A percentile compares a stretch with the other conserved stretches of the same genome.
These are phyloP conservation scores for Apis cerana DNA, from an alignment of 1,140 invertebrate genomes.

Conservation along the genomic window DNA sequence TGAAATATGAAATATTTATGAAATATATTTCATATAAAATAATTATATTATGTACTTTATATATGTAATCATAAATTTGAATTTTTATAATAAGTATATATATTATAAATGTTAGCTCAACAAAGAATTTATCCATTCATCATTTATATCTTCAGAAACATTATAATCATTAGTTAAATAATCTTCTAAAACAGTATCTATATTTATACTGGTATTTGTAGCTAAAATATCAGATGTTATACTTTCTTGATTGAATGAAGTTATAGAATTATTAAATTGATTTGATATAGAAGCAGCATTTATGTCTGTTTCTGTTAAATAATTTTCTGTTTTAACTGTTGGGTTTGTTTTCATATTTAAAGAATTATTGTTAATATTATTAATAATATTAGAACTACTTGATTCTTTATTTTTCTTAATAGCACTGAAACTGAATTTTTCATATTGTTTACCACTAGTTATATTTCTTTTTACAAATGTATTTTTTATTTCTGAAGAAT, in stretches of 20 bases:
- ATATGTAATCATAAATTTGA: too few species aligned
- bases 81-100: too few species aligned
- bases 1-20: not conserved
- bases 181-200: conserved; percentile 36
- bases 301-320: not conserved
- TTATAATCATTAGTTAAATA: conserved; percentile 9
- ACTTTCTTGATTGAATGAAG: not conserved
- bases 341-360: not conserved
- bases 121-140: conserved; percentile 45
- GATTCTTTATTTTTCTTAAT: conserved; percentile 30
- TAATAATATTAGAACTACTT: not conserved
- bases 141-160: conserved; percentile 22
- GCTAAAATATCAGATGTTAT: not conserved
- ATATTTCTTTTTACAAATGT: not conserved
- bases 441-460: conserved; percentile 37
- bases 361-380: not conserved
- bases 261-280: not conserved
- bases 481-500: not conserved
- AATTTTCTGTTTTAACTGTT: not conserved
- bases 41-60: not conserved
- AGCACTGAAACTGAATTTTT: conserved; percentile 43
- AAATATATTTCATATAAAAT: not conserved
- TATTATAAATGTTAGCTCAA: not conserved
- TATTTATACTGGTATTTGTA: not conserved
- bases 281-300: not conserved